Evolutionary conservation across 2,888 invertebrate genomes (phyloP).

Genomic region (Aphelenchoides bicaudatus): DNA sequence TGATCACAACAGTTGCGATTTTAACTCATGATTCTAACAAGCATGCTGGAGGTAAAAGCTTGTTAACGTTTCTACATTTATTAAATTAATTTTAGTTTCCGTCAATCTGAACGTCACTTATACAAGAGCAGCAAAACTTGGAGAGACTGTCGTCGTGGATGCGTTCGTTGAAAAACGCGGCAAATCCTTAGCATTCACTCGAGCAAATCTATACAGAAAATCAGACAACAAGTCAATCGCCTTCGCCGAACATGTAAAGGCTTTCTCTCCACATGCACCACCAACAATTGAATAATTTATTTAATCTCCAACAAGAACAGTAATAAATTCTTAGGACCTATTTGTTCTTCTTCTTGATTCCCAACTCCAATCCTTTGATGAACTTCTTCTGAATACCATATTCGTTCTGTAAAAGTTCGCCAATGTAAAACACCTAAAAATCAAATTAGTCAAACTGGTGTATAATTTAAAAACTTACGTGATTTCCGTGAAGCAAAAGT

Average conservation of each 20-base stretch:
- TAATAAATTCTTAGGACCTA: too few relatives aligned
- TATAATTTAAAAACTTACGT: slow-evolving; percentile 34
- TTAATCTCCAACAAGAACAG: too few relatives aligned
- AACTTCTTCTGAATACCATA: slow-evolving; percentile 53
- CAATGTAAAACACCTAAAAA: slow-evolving; percentile 36
- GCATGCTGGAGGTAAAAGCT: slow-evolving; percentile 5
- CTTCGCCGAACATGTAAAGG: slow-evolving; percentile 78
- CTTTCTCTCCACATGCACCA: slow-evolving; percentile 34
- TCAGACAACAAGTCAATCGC: slow-evolving; percentile 72
- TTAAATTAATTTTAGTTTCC: slow-evolving; percentile 71
- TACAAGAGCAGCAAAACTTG: slow-evolving; percentile 73
- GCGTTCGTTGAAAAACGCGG: slow-evolving; percentile 76
- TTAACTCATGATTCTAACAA: slow-evolving; percentile 61
- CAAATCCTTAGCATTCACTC: slow-evolving; percentile 76
- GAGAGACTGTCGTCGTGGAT: slow-evolving; percentile 76
- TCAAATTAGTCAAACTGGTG: slow-evolving; percentile 6
- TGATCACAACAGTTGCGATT: slow-evolving; percentile 52
- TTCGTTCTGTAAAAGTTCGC: slow-evolving; percentile 30
- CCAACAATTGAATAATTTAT: slow-evolving; percentile 1
- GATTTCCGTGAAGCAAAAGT: slow-evolving; percentile 56
- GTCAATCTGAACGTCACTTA: slow-evolving; percentile 81
- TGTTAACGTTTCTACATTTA: background rate
- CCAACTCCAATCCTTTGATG: slow-evolving; percentile 53
- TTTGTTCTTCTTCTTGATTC: slow-evolving; percentile 48
- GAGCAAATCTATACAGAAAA: slow-evolving; percentile 76